phyloP scores from a whole-genome alignment of 1,140 invertebrate genomes.

The Dufourea novaeangliae region DNA sequence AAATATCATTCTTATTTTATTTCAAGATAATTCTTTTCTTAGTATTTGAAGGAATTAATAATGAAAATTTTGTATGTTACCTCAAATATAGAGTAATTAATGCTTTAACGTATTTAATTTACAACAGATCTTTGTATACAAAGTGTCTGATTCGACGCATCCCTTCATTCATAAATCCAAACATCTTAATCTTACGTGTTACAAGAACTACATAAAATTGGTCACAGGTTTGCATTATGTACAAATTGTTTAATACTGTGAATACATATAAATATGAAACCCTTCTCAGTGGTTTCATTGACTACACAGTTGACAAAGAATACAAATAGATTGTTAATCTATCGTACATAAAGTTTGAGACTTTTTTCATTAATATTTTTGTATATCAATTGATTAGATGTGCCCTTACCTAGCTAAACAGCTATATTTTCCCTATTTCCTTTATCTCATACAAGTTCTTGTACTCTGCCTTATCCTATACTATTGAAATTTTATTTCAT shows the following conservation, averaged over 20 bases:
- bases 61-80: neutral
- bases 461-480: constrained; percentile 48
- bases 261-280: constrained; percentile 68
- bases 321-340: constrained; percentile 60
- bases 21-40: neutral
- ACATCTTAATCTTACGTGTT: constrained; percentile 37
- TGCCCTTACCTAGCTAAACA: constrained; percentile 32
- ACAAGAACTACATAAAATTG: constrained; percentile 61
- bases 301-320: constrained; percentile 56
- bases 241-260: constrained; percentile 76
- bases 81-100: neutral
- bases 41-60: neutral
- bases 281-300: constrained; percentile 40
- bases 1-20: neutral
- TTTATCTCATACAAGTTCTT: constrained; percentile 37
- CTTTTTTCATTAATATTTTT: constrained; percentile 24
- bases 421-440: constrained; percentile 18
- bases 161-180: constrained; percentile 43
- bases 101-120: constrained; percentile 15
- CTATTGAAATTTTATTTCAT: constrained; percentile 43
- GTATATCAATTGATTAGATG: constrained; percentile 12
- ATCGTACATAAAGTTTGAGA: constrained; percentile 44
- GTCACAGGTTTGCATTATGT: constrained; percentile 62
- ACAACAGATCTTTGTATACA: neutral
- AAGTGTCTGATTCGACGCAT: constrained; percentile 25